These are phyloP conservation scores for Penaeus indicus DNA, from an alignment of 1,140 invertebrate genomes.

Conservation along the genomic window DNA sequence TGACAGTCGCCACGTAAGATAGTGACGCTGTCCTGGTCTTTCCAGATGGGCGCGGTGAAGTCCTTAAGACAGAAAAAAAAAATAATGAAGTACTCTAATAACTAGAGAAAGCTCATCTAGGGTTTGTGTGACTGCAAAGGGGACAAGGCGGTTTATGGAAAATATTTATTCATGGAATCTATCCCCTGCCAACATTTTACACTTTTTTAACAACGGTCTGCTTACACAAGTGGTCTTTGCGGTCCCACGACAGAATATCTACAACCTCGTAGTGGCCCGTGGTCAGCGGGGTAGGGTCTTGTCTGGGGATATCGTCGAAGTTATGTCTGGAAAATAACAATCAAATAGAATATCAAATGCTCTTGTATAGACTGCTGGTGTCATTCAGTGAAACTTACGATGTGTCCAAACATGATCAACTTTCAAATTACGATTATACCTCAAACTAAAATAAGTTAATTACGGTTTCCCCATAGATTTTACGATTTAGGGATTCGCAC, in stretches of 20 bases:
- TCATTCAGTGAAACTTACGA: too few species aligned
- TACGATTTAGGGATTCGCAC: too few species aligned
- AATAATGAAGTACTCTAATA: slow-evolving; percentile 16
- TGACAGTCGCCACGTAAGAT: slow-evolving; percentile 70
- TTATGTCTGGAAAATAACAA: slow-evolving; percentile 72
- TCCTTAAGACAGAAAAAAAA: slow-evolving; percentile 59
- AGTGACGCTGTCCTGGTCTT: slow-evolving; percentile 71
- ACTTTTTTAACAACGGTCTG: slow-evolving; percentile 43
- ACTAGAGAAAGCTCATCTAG: background rate
- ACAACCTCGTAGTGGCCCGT: slow-evolving; percentile 82
- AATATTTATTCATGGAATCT: too few species aligned
- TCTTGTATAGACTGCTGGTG: too few species aligned
- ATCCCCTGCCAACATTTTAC: too few species aligned
- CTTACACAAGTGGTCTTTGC: slow-evolving; percentile 78
- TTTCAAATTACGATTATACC: too few species aligned
- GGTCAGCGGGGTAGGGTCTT: slow-evolving; percentile 76
- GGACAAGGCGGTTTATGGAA: too few species aligned
- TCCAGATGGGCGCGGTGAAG: slow-evolving; percentile 69
- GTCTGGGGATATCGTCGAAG: slow-evolving; percentile 72
- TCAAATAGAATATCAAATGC: background rate
- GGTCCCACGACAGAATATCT: slow-evolving; percentile 84
- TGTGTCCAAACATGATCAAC: too few species aligned
- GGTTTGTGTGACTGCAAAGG: too few species aligned
- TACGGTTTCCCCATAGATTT: too few species aligned
- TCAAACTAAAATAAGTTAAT: too few species aligned